These are phyloP conservation scores for Remorina albescens DNA, from an alignment of 2,797 vertebrate genomes.

Conservation along the genomic window DNA sequence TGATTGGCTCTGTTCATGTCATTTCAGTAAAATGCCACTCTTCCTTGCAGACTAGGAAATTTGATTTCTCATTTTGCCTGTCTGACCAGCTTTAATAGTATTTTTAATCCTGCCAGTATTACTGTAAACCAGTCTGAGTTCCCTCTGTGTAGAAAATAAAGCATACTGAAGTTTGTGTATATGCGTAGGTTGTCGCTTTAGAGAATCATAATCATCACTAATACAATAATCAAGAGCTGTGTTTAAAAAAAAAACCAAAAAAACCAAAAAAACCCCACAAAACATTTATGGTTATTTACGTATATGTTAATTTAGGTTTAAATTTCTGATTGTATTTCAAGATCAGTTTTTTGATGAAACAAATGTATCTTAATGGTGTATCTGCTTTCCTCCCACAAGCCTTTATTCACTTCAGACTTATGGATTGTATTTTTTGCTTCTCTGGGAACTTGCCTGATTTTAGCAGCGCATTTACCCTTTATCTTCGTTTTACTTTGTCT, in stretches of 20 bases:
- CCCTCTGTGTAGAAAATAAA: constrained; percentile 3
- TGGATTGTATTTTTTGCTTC: constrained; percentile 11
- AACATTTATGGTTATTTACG: background rate
- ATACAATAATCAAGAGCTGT: background rate
- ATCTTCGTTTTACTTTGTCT: constrained; percentile 26
- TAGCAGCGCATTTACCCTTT: constrained; percentile 5
- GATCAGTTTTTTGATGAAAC: constrained; percentile 12
- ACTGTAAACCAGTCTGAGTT: background rate
- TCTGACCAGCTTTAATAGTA: constrained; percentile 27
- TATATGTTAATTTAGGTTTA: constrained; percentile 2
- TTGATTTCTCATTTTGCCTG: constrained; percentile 37
- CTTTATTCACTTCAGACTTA: constrained; percentile 10
- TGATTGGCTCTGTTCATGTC: constrained; percentile 30
- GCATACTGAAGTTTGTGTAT: background rate
- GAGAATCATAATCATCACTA: background rate
- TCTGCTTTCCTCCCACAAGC: constrained; percentile 23
- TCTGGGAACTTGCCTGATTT: constrained; percentile 12
- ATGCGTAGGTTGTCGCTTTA: background rate
- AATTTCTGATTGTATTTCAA: background rate
- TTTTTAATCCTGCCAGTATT: constrained; percentile 15
- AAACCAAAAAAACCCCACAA: no score
- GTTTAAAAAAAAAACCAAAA: no score
- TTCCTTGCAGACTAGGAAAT: constrained; percentile 13
- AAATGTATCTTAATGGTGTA: constrained; percentile 6
- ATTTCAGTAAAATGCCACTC: constrained; percentile 43